Evolutionary conservation across 2,888 invertebrate species (phyloP), one percentile per base, ranked within the genome.

Genomic region (Dastarcus helophoroides): DNA sequence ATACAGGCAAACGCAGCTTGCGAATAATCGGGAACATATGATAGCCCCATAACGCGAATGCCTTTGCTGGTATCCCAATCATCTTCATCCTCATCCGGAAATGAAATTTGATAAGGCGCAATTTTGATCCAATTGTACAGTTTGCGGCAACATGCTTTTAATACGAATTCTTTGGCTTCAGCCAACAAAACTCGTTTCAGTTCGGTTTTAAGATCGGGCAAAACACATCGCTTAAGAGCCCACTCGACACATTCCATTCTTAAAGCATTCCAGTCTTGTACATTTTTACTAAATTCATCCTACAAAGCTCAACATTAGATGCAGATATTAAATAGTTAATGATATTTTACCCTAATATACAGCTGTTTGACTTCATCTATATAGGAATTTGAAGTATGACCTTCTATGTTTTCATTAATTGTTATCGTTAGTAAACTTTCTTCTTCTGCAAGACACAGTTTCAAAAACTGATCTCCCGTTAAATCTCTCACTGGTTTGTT

Each of bases 221-320:
- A 76, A 3, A 98, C 76, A 57, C 93, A 81, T 52, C 83, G 79
- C 12, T 72, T 81, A 28, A 95, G 68, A 0, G 95, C 93, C 37
- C 86, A 66, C 47, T 88, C 84, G 0, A 97, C 82, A 31, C 91
- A 88, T 48, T 88, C 82, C 2, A 78, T 76, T 22, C 98, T 70
- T 28, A 94, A 56, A 2, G 78, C 74, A 62, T 98, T 98, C 98
- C 98, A 98, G 45, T 91, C 90, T 56, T 93, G 83, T 0, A 90
- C 90, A 41, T 80, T 79, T 43, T 85, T 85, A 44, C 90, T 90
- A 60, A 91, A 95, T 59, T 94, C 94, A 62, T 95, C 95, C 72
- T 79, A 48, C 8, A 32, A 38, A 25, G 26, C 26, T 7, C 9
- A n/a, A 3, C n/a, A 28, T 21, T 19, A 16, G 11, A 4, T 12